These are phyloP conservation scores for Lophotriccus pileatus DNA, from an alignment of 2,797 vertebrate genomes.

Conservation along the genomic window DNA sequence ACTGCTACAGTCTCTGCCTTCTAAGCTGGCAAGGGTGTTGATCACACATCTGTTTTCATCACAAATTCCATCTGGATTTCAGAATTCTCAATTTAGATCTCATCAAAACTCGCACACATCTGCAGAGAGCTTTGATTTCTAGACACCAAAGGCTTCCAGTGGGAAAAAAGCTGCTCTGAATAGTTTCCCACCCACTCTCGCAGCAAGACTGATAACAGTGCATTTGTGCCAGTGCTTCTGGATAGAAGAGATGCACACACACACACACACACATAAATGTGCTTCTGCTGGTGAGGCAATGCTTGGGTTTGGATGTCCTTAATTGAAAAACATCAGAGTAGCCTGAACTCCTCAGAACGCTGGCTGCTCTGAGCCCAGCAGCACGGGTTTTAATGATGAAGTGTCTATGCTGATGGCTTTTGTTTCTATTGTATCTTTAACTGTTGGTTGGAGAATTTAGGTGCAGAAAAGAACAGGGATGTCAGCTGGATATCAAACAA, in stretches of 20 bases:
- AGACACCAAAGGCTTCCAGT: slow-evolving; percentile 51
- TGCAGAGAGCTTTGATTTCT: slow-evolving; percentile 50
- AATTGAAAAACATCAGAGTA: neutral
- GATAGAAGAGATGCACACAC: neutral
- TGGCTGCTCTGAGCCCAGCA: neutral
- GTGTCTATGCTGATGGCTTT: neutral
- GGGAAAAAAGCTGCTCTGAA: slow-evolving; percentile 15
- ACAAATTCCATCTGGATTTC: slow-evolving; percentile 46
- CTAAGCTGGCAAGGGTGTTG: neutral
- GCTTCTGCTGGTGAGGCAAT: neutral
- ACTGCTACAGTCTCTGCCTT: neutral
- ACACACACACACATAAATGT: neutral
- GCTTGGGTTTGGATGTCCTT: neutral
- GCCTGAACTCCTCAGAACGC: neutral
- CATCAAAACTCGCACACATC: slow-evolving; percentile 31
- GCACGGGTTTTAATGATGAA: neutral
- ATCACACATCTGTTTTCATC: neutral
- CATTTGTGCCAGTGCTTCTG: neutral
- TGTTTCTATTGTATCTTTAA: neutral
- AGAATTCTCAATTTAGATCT: slow-evolving; percentile 29
- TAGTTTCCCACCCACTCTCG: slow-evolving; percentile 16
- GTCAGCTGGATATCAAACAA: neutral
- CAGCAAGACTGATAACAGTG: slow-evolving; percentile 3
- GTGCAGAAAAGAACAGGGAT: neutral
- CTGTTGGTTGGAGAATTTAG: neutral